Evolutionary conservation across 2,888 invertebrate genomes (phyloP).

Genomic region (Notocelia uddmanniana): DNA sequence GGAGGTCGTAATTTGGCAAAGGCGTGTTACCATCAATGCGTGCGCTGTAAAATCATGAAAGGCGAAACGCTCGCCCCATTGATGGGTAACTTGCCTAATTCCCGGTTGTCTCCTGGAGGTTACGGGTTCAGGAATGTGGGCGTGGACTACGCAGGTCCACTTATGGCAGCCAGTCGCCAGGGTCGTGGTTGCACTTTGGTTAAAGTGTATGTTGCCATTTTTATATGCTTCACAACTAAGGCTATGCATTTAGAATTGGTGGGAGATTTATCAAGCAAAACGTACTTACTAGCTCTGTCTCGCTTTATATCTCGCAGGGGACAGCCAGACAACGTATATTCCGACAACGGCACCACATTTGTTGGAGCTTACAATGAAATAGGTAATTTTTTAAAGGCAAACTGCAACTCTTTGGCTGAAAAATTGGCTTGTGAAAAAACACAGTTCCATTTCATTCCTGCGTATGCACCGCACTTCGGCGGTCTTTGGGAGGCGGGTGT

Average conservation of each 20-base stretch:
- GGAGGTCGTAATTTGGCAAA: conserved; percentile 49
- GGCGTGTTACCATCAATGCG: conserved; percentile 30
- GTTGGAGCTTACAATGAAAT: conserved; percentile 44
- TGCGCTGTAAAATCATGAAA: conserved; percentile 30
- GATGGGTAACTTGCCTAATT: conserved; percentile 51
- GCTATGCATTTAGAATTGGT: conserved; percentile 44
- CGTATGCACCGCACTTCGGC: conserved; percentile 46
- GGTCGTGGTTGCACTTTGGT: conserved; percentile 50
- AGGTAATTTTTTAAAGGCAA: conserved; percentile 32
- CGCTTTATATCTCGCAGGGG: conserved; percentile 1
- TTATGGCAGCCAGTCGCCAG: conserved; percentile 37
- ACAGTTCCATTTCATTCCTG: conserved; percentile 46
- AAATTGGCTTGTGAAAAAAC: conserved; percentile 37
- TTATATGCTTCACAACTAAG: conserved; percentile 48
- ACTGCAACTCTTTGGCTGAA: conserved; percentile 26
- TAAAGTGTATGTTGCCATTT: conserved; percentile 48
- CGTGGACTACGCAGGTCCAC: conserved; percentile 52
- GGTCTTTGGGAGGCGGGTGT: no score
- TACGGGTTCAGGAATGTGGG: no score
- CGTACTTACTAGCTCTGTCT: no score
- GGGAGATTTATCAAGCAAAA: no score
- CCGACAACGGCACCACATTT: conserved; percentile 6
- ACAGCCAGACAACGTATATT: conserved; percentile 35
- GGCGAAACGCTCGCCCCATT: conserved; percentile 39
- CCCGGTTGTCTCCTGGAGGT: conserved; percentile 45